Base-by-base conservation (phyloP, 1,140 invertebrate species). In the Diachasmimorpha longicaudata region DNA sequence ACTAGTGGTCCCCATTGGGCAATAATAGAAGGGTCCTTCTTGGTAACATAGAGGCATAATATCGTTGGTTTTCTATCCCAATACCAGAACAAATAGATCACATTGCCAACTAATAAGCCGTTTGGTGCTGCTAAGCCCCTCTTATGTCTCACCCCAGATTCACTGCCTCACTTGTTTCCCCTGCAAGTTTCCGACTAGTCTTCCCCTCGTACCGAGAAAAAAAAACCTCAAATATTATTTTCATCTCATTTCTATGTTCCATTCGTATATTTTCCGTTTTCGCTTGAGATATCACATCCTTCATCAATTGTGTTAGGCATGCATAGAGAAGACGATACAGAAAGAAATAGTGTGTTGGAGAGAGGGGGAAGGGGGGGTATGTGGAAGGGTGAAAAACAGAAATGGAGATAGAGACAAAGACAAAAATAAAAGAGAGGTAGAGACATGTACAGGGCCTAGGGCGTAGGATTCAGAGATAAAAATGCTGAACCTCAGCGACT, bases 71-170 rank as follows among this genome's bases (percentile, higher is more conserved):
- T 84, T 85, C 87, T 87, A 85, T 86, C 79, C 81, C 81, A 80
- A 79, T 87, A 87, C 48, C 82, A 87, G 85, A 85, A 85, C 86
- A 89, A 89, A 89, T 88, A 88, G 87, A 89, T 89, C 86, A 87
- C 80, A 84, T 83, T 82, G 81, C 83, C 79, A 81, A 81, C 84
- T 85, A 85, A 85, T 85, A 85, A 85, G 83, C 80, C 72, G 72
- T 69, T 78, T 79, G 80, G 75, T 78, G 76, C 39, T 42, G 75
- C 78, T 70, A 69, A 63, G 70, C 75, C 74, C 74, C 70, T 46
- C 72, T 74, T 70, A 48, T 42, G 39, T 70, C 48, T 44, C 66
- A 36, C 71, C 74, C 77, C 55, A 63, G 46, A 76, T 37, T 52
- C 39, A 21, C 74, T 73, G 46, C 72, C 67, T 25, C 48, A 67